These are phyloP conservation scores for Chionomys nivalis DNA, from an alignment of 2,113 vertebrate species.

Conservation along the genomic window DNA sequence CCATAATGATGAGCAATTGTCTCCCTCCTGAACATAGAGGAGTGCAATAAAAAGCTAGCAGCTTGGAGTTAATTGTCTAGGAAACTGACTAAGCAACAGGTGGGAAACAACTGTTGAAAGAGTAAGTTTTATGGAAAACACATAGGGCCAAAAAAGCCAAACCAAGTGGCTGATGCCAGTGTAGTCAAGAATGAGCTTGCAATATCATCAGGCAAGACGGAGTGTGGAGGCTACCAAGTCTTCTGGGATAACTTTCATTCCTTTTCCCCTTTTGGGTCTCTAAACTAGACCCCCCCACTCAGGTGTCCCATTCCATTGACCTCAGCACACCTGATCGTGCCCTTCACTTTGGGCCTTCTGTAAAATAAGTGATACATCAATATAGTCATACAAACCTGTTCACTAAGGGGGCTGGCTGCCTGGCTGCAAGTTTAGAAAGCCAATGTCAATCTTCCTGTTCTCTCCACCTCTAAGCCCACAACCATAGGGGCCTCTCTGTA, in stretches of 20 bases:
- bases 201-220: not conserved
- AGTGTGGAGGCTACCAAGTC: not conserved
- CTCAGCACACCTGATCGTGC: no score
- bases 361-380: not conserved
- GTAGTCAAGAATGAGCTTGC: not conserved
- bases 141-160: constrained; percentile 18
- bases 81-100: constrained; percentile 58
- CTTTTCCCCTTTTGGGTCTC: not conserved
- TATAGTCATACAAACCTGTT: not conserved
- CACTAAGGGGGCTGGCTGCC: not conserved
- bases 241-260: not conserved
- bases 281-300: not conserved
- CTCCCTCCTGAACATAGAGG: constrained; percentile 39
- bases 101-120: constrained; percentile 44
- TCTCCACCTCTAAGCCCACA: not conserved
- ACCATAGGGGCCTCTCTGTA: not conserved
- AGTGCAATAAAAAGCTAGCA: constrained; percentile 27
- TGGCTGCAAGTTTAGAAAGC: not conserved
- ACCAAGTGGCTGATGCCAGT: not conserved
- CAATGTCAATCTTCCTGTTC: not conserved
- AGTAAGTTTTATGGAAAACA: constrained; percentile 49
- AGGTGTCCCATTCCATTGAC: not conserved
- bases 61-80: constrained; percentile 52
- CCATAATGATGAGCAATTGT: not conserved
- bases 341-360: not conserved